These are phyloP conservation scores for Drosophila jambulina DNA, from an alignment of 1,140 invertebrate species.

Conservation along the genomic window DNA sequence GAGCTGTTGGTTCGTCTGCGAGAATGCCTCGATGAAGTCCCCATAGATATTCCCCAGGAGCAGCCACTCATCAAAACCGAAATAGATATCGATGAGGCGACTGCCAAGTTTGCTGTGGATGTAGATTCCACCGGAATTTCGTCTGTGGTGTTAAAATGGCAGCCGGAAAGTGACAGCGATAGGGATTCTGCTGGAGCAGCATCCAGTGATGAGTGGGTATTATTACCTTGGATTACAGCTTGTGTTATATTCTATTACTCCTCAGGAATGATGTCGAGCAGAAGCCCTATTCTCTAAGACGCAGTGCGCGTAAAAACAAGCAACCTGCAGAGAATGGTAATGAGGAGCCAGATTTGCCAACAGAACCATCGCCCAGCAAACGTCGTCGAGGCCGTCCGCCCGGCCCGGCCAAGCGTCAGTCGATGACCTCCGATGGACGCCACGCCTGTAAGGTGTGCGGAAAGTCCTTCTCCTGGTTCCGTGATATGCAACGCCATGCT, in stretches of 20 bases:
- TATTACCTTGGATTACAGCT: background rate
- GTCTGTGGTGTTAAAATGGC: slow-evolving; percentile 30
- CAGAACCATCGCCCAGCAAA: slow-evolving; percentile 23
- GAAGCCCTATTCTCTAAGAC: slow-evolving; percentile 33
- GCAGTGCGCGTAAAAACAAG: slow-evolving; percentile 51
- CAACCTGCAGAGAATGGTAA: slow-evolving; percentile 37
- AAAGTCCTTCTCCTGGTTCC: slow-evolving; percentile 71
- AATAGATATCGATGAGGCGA: slow-evolving; percentile 21
- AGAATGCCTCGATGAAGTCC: slow-evolving; percentile 56
- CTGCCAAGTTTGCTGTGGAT: background rate
- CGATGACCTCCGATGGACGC: slow-evolving; percentile 39
- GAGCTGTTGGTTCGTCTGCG: slow-evolving; percentile 48
- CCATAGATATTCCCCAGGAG: slow-evolving; percentile 57
- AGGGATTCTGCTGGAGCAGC: background rate
- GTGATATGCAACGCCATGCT: slow-evolving; percentile 72
- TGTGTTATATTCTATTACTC: background rate
- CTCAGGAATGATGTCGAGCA: slow-evolving; percentile 6
- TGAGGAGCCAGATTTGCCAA: slow-evolving; percentile 22
- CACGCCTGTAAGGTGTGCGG: slow-evolving; percentile 58
- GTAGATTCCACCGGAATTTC: background rate
- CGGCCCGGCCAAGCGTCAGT: slow-evolving; percentile 24
- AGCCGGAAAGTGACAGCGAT: slow-evolving; percentile 42
- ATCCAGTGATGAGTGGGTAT: slow-evolving; percentile 31
- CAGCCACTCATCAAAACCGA: slow-evolving; percentile 55
- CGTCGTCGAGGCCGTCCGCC: slow-evolving; percentile 62